phyloP scores from a whole-genome alignment of 2,888 invertebrate species.

The Agapetus fuscipes region DNA sequence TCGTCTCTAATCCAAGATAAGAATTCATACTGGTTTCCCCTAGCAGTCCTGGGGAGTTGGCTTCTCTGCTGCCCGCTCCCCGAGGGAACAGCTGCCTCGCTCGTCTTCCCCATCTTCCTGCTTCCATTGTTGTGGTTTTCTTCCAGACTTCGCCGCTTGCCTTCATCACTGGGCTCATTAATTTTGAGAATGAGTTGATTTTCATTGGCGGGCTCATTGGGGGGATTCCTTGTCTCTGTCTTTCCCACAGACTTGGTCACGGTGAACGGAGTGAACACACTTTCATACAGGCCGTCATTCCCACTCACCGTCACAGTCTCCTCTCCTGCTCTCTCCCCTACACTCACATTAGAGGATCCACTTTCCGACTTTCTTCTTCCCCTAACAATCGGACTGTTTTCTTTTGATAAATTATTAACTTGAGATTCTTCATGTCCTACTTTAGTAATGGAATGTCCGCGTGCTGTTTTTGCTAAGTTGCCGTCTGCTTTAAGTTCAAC shows the following conservation, averaged over 20 bases:
- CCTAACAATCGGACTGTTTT: too few relatives aligned
- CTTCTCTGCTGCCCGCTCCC: not conserved
- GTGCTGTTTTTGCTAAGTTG: not conserved
- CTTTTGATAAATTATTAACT: too few relatives aligned
- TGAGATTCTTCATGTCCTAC: too few relatives aligned
- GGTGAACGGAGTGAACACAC: constrained; percentile 17
- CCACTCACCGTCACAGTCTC: not conserved
- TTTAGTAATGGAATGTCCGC: too few relatives aligned
- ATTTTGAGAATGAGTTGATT: not conserved
- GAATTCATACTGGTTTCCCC: constrained; percentile 16
- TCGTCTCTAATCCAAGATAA: constrained; percentile 10
- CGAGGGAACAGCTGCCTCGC: not conserved
- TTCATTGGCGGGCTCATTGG: not conserved
- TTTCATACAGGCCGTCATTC: constrained; percentile 13
- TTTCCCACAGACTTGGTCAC: not conserved
- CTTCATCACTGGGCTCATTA: not conserved
- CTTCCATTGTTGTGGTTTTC: not conserved
- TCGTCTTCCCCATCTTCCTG: not conserved
- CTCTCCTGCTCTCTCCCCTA: not conserved
- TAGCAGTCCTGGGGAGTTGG: too few relatives aligned
- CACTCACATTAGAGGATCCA: not conserved
- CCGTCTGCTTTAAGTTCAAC: too few relatives aligned
- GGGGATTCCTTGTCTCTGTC: not conserved
- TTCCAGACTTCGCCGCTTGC: not conserved
- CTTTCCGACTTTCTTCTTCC: constrained; percentile 4